Evolutionary conservation across 2,888 invertebrate species (phyloP).

Genomic region (Spilosoma lubricipeda): DNA sequence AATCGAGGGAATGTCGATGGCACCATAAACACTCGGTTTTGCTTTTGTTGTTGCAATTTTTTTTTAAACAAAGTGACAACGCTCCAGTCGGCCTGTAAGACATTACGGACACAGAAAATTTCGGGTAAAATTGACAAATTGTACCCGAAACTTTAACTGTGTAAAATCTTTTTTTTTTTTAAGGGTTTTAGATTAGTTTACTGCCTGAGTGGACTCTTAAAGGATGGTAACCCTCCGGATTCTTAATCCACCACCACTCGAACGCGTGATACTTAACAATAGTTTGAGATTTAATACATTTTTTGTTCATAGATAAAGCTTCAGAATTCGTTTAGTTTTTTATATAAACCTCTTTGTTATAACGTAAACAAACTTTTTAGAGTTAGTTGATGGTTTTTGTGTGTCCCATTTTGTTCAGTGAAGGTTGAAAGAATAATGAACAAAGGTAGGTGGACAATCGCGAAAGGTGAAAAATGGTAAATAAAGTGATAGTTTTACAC

Average conservation of each 20-base stretch:
- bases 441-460: background rate
- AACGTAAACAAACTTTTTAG: slow-evolving; percentile 5
- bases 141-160: no score
- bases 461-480: background rate
- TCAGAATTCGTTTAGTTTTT: background rate
- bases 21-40: background rate
- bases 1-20: background rate
- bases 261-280: background rate
- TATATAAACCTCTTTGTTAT: background rate
- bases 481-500: no score
- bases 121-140: no score
- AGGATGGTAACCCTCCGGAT: no score
- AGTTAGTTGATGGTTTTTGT: background rate
- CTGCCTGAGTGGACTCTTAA: no score
- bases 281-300: background rate
- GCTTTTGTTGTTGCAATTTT: background rate
- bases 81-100: background rate
- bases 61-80: background rate
- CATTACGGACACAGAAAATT: no score
- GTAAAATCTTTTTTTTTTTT: no score
- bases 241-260: no score
- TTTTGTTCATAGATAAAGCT: background rate
- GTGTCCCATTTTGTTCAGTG: background rate
- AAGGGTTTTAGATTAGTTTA: no score
- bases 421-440: background rate